Evolutionary conservation across 35 echinoderm and acorn worm genomes (phyloP).

Genomic region (Strongylocentrotus purpuratus): DNA sequence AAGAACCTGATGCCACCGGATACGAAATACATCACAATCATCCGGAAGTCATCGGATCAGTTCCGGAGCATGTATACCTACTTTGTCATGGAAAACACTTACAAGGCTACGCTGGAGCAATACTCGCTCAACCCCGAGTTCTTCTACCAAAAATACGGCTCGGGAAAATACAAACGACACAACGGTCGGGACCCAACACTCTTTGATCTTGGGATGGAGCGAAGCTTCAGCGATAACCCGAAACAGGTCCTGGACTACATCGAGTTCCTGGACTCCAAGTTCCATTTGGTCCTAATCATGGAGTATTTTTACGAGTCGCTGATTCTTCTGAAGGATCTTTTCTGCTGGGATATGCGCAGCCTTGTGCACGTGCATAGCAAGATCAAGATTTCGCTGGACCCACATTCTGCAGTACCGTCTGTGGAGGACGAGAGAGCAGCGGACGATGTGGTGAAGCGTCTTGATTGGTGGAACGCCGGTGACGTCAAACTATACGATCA

Average conservation of each 20-base stretch:
- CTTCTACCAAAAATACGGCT: slow-evolving; percentile 16
- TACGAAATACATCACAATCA: slow-evolving; percentile 54
- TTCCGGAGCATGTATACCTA: slow-evolving; percentile 51
- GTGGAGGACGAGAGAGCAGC: slow-evolving; percentile 67
- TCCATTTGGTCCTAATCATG: slow-evolving; percentile 13
- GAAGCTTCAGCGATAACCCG: background rate
- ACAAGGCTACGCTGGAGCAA: slow-evolving; percentile 29
- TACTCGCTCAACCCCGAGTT: slow-evolving; percentile 20
- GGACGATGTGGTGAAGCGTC: slow-evolving; percentile 24
- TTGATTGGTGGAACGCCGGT: slow-evolving; percentile 77
- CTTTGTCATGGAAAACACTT: background rate
- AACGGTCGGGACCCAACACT: slow-evolving; percentile 23
- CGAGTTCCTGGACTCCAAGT: slow-evolving; percentile 37
- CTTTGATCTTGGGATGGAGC: slow-evolving; percentile 28
- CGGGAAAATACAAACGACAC: slow-evolving; percentile 22
- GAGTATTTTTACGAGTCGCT: slow-evolving; percentile 45
- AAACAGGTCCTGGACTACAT: slow-evolving; percentile 3
- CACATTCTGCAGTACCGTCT: no score
- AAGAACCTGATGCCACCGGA: slow-evolving; percentile 49
- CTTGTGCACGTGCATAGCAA: background rate
- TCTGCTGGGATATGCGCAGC: slow-evolving; percentile 38
- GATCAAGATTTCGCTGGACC: slow-evolving; percentile 20
- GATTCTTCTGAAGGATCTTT: slow-evolving; percentile 1
- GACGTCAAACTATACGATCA: slow-evolving; percentile 88
- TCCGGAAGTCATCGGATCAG: slow-evolving; percentile 44